A percentile compares a stretch with the other conserved stretches of the same genome.
Conservation (phyloP, 2,888 invertebrate species). For the Lasioglossum oenotherae region DNA sequence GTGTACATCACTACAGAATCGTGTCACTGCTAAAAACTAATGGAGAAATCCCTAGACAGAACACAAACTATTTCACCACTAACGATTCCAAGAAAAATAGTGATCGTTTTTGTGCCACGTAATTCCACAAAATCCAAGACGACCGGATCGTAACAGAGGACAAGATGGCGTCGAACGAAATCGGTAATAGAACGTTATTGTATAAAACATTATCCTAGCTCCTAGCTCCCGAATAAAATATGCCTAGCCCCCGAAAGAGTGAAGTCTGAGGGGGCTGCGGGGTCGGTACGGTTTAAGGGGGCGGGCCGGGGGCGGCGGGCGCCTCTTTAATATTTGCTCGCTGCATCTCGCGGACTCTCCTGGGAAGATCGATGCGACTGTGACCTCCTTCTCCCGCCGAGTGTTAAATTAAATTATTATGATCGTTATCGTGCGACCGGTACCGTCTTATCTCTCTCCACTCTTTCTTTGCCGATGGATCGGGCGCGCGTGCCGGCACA, state of each 20-base stretch:
- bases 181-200: slow-evolving; percentile 46
- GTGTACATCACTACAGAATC: not conserved
- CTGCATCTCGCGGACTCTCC: slow-evolving; percentile 45
- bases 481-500: slow-evolving; percentile 2
- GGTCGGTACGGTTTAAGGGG: not conserved
- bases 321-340: slow-evolving; percentile 69
- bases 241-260: not conserved
- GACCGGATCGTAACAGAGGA: not conserved
- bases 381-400: slow-evolving; percentile 59
- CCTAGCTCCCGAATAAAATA: too few species aligned
- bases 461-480: not conserved
- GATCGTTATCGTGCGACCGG: slow-evolving; percentile 61
- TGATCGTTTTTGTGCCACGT: not conserved
- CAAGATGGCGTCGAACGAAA: not conserved
- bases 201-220: not conserved
- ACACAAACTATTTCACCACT: not conserved
- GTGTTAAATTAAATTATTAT: slow-evolving; percentile 66
- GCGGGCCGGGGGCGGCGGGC: not conserved
- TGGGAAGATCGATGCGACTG: slow-evolving; percentile 59
- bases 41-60: not conserved
- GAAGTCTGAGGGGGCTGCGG: not conserved
- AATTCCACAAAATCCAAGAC: not conserved
- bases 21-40: not conserved
- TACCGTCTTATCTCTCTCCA: not conserved
- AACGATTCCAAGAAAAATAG: not conserved